Percentiles rank a stretch among this genome's conserved stretches.
phyloP scores from a whole-genome alignment of 2,888 invertebrate species.

The Pasiphila rectangulata region DNA sequence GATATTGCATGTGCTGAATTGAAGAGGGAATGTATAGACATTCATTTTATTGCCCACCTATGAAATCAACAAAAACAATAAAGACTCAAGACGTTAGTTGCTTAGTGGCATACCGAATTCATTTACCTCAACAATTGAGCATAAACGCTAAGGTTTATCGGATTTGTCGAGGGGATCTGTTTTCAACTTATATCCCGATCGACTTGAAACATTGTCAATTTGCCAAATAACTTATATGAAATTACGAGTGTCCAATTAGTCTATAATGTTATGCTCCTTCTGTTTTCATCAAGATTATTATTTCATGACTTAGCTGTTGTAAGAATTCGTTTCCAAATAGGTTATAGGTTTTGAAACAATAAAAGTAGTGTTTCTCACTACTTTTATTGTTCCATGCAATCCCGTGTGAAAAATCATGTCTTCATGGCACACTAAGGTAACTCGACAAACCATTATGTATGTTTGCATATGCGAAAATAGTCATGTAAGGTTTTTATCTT shows the following conservation, averaged over 20 bases:
- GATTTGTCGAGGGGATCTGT: too few relatives aligned
- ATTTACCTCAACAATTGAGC: too few relatives aligned
- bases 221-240: too few relatives aligned
- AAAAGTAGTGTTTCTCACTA: constrained; percentile 33
- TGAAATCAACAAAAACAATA: not conserved
- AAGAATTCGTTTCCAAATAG: constrained; percentile 27
- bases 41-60: constrained; percentile 7
- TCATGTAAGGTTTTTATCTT: constrained; percentile 16
- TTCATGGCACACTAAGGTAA: constrained; percentile 44
- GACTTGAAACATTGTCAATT: too few relatives aligned
- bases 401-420: constrained; percentile 69
- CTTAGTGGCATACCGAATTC: too few relatives aligned
- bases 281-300: not conserved
- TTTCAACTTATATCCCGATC: too few relatives aligned
- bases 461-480: constrained; percentile 27
- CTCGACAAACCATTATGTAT: constrained; percentile 30
- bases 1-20: constrained; percentile 11
- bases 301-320: constrained; percentile 6
- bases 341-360: constrained; percentile 55
- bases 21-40: constrained; percentile 12
- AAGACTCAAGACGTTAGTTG: too few relatives aligned
- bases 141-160: too few relatives aligned
- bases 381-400: constrained; percentile 63
- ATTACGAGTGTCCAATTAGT: too few relatives aligned
- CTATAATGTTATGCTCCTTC: too few relatives aligned